Evolutionary conservation across 2,797 vertebrate species (phyloP).

Genomic region (Micromesistius poutassou): DNA sequence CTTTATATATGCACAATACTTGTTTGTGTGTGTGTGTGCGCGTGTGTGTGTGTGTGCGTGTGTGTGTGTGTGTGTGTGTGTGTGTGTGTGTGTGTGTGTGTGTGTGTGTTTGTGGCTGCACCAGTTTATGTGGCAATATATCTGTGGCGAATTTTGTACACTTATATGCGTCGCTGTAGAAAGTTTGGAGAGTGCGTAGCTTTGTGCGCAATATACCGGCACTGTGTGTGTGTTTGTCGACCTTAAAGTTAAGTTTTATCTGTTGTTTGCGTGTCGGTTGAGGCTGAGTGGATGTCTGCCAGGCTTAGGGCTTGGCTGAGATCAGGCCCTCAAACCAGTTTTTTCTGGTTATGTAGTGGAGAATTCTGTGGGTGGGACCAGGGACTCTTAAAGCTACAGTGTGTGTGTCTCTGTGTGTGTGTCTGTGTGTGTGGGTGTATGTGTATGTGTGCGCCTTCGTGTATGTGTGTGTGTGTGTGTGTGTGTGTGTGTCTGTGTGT

Average conservation of each 20-base stretch:
- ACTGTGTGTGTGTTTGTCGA: conserved; percentile 36
- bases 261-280: conserved; percentile 9
- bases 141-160: background rate
- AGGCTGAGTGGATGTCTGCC: conserved; percentile 66
- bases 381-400: conserved; percentile 72
- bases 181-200: background rate
- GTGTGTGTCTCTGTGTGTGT: conserved; percentile 10
- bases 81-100: background rate
- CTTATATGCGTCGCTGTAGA: background rate
- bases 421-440: conserved; percentile 20
- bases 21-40: conserved; percentile 7
- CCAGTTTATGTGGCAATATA: background rate
- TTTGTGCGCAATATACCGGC: background rate
- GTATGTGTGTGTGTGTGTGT: conserved; percentile 12
- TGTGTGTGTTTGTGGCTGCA: too few relatives aligned
- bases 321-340: conserved; percentile 79
- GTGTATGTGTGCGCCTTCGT: conserved; percentile 20
- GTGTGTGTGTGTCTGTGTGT: background rate
- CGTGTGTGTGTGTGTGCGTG: conserved; percentile 11
- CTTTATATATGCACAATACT: background rate
- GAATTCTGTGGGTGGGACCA: conserved; percentile 68
- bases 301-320: conserved; percentile 78
- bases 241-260: conserved; percentile 50
- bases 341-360: conserved; percentile 77
- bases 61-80: conserved; percentile 5